Evolutionary conservation across 2,797 vertebrate species (phyloP).

Genomic region (Argya squamiceps): DNA sequence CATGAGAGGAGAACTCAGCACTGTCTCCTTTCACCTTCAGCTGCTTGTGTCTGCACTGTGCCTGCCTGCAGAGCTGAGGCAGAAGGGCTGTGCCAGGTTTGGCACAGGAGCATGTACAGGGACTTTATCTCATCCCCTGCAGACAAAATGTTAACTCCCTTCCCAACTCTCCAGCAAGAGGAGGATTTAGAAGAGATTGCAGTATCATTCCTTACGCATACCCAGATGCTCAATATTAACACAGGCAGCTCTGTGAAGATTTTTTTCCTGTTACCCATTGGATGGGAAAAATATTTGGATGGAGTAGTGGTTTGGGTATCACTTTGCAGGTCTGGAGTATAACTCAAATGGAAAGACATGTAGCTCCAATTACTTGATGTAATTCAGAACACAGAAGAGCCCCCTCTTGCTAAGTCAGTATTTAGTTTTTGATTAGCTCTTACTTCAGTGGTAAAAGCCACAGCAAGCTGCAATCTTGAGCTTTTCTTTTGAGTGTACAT

Average conservation of each 20-base stretch:
- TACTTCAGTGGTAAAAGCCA: background rate
- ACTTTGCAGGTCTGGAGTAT: constrained; percentile 33
- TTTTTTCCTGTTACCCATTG: background rate
- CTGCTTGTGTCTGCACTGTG: background rate
- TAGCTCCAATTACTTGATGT: constrained; percentile 21
- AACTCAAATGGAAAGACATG: constrained; percentile 38
- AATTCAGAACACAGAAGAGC: constrained; percentile 37
- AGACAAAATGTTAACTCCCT: background rate
- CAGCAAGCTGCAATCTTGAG: background rate
- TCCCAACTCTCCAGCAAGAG: background rate
- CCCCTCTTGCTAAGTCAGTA: constrained; percentile 14
- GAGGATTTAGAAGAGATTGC: constrained; percentile 1
- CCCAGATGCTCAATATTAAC: constrained; percentile 33
- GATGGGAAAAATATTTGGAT: background rate
- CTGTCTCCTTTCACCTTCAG: background rate
- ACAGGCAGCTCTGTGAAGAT: background rate
- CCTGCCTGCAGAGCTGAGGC: background rate
- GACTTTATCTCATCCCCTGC: background rate
- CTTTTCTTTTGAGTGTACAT: background rate
- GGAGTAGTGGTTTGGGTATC: constrained; percentile 27
- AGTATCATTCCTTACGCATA: background rate
- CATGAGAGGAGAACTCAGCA: background rate
- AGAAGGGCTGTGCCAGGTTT: background rate
- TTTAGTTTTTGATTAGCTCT: constrained; percentile 16
- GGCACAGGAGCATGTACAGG: fast-evolving